A percentile compares a stretch with the other conserved stretches of the same genome.
Evolutionary conservation across 2,888 invertebrate genomes (phyloP).

Genomic region (Cancer borealis): DNA sequence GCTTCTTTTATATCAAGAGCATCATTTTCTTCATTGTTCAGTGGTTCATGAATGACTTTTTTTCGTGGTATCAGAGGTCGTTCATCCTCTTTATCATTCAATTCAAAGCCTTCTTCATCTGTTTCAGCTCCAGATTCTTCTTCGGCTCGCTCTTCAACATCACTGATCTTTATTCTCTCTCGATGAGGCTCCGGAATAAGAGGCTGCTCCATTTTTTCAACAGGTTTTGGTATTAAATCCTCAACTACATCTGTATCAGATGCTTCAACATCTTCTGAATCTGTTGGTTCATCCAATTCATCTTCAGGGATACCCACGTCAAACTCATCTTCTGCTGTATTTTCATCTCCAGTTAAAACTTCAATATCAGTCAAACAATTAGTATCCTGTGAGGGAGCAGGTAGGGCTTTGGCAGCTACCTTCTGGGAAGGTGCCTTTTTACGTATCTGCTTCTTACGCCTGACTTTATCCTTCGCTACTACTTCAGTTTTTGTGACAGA

Average conservation of each 20-base stretch:
- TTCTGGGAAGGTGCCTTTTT: constrained; percentile 54
- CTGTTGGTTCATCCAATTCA: constrained; percentile 65
- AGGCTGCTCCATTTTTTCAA: constrained; percentile 61
- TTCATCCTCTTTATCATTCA: constrained; percentile 70
- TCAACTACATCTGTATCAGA: constrained; percentile 72
- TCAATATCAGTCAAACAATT: constrained; percentile 62
- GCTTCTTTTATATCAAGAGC: constrained; percentile 64
- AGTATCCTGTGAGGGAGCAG: constrained; percentile 45
- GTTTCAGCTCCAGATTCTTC: constrained; percentile 70
- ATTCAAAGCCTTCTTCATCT: constrained; percentile 76
- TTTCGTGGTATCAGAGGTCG: constrained; percentile 60
- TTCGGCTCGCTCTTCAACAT: constrained; percentile 57
- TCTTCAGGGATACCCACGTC: constrained; percentile 48
- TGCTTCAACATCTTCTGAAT: constrained; percentile 73
- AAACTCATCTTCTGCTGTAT: constrained; percentile 60
- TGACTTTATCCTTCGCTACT: constrained; percentile 40
- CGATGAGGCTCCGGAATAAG: constrained; percentile 66
- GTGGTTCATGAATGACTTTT: constrained; percentile 53
- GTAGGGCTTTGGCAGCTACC: constrained; percentile 16
- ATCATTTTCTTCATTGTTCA: constrained; percentile 47
- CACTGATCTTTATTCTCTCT: constrained; percentile 70
- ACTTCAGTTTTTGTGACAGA: constrained; percentile 27
- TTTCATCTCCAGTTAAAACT: constrained; percentile 66
- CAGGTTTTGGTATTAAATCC: constrained; percentile 62
- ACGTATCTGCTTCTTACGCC: constrained; percentile 54